Conservation (phyloP, 2,797 vertebrate species). For the Myioborus miniatus region DNA sequence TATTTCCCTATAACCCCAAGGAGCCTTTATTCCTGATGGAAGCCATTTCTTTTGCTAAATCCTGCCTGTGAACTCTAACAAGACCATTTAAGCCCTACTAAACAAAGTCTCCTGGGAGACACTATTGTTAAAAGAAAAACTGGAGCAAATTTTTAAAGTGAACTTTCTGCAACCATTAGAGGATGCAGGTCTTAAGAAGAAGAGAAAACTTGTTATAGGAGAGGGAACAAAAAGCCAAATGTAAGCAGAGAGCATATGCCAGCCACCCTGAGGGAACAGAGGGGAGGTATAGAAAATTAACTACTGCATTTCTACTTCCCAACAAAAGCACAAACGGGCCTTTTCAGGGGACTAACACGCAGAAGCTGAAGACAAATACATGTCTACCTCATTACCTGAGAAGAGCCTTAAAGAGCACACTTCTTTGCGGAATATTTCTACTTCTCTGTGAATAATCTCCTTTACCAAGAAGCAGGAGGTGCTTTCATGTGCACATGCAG, state of each 20-base stretch:
- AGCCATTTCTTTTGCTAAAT: slow-evolving; percentile 25
- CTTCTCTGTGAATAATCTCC: not conserved
- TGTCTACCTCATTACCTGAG: not conserved
- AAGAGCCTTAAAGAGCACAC: not conserved
- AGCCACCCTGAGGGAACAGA: not conserved
- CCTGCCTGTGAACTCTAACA: not conserved
- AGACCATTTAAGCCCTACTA: not conserved
- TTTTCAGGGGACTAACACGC: not conserved
- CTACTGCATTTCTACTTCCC: slow-evolving; percentile 12
- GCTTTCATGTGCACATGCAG: not conserved
- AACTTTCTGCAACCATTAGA: slow-evolving; percentile 7
- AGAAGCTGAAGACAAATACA: slow-evolving; percentile 14
- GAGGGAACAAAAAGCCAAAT: slow-evolving; percentile 34
- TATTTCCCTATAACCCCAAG: slow-evolving; percentile 9
- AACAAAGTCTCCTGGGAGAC: not conserved
- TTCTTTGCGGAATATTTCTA: not conserved
- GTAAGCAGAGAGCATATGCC: slow-evolving; percentile 2
- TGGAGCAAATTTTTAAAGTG: slow-evolving; percentile 5
- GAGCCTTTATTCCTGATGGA: slow-evolving; percentile 27
- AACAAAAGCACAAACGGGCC: not conserved
- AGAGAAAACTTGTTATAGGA: not conserved
- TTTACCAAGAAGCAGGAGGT: not conserved
- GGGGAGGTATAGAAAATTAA: not conserved
- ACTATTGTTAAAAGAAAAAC: slow-evolving; percentile 28
- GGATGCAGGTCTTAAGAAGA: not conserved